These are phyloP conservation scores for Drosophila yakuba DNA, from an alignment of 1,140 invertebrate genomes.

Conservation along the genomic window DNA sequence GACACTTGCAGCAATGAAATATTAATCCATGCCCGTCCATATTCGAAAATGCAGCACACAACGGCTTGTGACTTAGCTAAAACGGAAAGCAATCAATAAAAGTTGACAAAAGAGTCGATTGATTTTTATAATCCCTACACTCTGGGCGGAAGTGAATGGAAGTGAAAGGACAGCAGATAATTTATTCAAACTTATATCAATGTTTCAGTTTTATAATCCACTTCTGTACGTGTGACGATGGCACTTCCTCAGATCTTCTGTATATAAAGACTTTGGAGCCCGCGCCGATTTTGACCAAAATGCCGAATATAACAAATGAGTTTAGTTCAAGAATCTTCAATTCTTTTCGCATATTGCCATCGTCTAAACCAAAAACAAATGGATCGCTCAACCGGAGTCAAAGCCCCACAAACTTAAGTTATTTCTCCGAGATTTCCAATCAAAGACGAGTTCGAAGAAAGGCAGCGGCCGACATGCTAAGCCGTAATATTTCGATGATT, in stretches of 20 bases:
- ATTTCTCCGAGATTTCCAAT: conserved; percentile 14
- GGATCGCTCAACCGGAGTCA: neutral
- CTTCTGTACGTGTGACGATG: neutral
- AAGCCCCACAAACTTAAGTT: neutral
- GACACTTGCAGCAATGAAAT: neutral
- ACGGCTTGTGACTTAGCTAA: neutral
- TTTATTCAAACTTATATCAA: neutral
- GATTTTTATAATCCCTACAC: conserved; percentile 7
- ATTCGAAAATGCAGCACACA: neutral
- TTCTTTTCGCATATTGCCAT: conserved; percentile 52
- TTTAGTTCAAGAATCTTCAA: conserved; percentile 75
- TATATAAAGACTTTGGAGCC: neutral
- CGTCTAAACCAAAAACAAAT: conserved; percentile 1
- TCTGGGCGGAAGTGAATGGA: neutral
- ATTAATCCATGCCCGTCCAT: neutral
- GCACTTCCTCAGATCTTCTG: neutral
- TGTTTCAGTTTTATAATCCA: neutral
- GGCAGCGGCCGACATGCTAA: conserved; percentile 89
- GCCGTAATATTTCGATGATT: conserved; percentile 92
- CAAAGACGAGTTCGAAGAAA: conserved; percentile 78
- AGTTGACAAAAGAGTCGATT: conserved; percentile 4
- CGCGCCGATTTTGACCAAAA: neutral
- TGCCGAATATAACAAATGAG: conserved; percentile 62
- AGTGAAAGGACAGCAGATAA: neutral
- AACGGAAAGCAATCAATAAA: conserved; percentile 2